Percentiles rank a stretch among this genome's conserved stretches.
Evolutionary conservation across 1,140 invertebrate genomes (phyloP).

Genomic region (Lerema accius): DNA sequence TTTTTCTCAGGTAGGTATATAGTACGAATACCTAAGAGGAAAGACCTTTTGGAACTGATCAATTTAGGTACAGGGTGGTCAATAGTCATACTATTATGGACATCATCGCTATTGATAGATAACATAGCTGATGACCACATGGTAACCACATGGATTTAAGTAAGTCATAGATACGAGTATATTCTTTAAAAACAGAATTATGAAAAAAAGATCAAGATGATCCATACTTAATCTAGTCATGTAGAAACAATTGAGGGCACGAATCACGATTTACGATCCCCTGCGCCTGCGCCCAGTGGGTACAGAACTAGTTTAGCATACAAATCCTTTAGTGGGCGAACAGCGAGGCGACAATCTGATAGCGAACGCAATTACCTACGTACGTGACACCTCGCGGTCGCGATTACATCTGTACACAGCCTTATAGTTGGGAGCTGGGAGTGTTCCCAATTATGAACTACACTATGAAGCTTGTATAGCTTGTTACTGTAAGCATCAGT

Average conservation of each 20-base stretch:
- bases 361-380: slow-evolving; percentile 66
- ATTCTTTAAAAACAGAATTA: too few species aligned
- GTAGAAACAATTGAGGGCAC: slow-evolving; percentile 1
- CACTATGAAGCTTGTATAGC: slow-evolving; percentile 33
- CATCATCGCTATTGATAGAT: too few species aligned
- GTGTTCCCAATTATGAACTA: slow-evolving; percentile 61
- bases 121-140: too few species aligned
- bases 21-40: too few species aligned
- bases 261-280: background rate
- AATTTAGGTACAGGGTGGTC: too few species aligned
- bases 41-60: too few species aligned
- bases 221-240: background rate
- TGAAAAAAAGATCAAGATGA: background rate
- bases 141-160: too few species aligned
- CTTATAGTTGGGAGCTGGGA: slow-evolving; percentile 65
- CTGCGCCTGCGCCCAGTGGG: slow-evolving; percentile 44
- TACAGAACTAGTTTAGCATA: slow-evolving; percentile 73
- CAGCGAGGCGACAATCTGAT: slow-evolving; percentile 60
- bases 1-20: too few species aligned
- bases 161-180: too few species aligned
- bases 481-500: slow-evolving; percentile 51
- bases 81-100: too few species aligned
- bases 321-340: slow-evolving; percentile 67
- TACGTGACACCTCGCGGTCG: slow-evolving; percentile 68
- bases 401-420: slow-evolving; percentile 41